Evolutionary conservation across 2,113 vertebrate species (phyloP).

Genomic region (Furnarius figulus): DNA sequence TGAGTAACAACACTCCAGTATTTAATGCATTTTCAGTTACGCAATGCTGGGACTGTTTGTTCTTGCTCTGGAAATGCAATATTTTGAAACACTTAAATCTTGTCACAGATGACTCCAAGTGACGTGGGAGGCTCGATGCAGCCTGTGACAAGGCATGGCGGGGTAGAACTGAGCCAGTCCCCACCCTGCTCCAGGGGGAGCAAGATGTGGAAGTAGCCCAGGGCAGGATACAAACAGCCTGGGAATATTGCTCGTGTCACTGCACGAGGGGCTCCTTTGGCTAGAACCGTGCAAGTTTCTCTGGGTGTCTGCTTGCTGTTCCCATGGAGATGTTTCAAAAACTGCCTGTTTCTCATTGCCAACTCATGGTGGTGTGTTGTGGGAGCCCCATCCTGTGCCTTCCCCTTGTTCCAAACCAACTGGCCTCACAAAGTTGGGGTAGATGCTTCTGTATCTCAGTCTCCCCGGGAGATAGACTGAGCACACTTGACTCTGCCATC

Average conservation of each 20-base stretch:
- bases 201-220: not conserved
- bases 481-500: not conserved
- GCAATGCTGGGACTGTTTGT: slow-evolving; percentile 56
- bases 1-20: slow-evolving; percentile 13
- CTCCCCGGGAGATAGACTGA: not conserved
- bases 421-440: not conserved
- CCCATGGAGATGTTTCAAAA: slow-evolving; percentile 16
- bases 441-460: not conserved
- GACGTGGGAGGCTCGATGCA: slow-evolving; percentile 30
- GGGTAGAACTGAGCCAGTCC: not conserved
- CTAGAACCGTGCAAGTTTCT: not conserved
- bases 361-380: not conserved
- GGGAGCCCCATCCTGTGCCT: not conserved
- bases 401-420: not conserved
- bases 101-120: slow-evolving; percentile 51
- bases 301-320: slow-evolving; percentile 11
- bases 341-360: not conserved
- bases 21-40: slow-evolving; percentile 54
- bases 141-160: not conserved
- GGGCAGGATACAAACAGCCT: not conserved
- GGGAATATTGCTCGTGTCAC: not conserved
- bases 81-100: slow-evolving; percentile 69
- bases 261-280: not conserved
- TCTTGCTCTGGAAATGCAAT: slow-evolving; percentile 55
- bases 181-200: rapidly evolving